Evolutionary conservation across 2,797 vertebrate species (phyloP), one percentile per base, ranked within the genome.

Genomic region (Sebastes minor): DNA sequence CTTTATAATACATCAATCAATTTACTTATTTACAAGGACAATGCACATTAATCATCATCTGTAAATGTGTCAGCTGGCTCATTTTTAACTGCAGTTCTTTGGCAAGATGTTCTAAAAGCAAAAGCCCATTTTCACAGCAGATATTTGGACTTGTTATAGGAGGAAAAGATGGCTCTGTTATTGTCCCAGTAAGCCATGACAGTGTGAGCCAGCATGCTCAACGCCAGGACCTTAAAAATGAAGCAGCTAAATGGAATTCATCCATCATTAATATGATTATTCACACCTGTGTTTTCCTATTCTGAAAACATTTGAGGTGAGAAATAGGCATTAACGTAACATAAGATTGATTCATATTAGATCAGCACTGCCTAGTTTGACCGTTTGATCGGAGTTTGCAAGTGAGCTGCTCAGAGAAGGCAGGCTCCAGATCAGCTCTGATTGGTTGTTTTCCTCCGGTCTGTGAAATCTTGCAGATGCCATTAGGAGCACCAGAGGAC

Each of bases 21-120:
- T 80, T 56, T 8, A 42, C 6, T 42, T 42, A 42, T 42, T 42
- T 42, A 42, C 38, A 42, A 42, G 14, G 14, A 42, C 38, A 42
- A 18, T 42, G 38, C 7, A 25, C 35, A 71, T 76, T 56, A 30
- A 38, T 84, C 30, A 72, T 7, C 28, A 27, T 55, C 11, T 78
- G 20, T 62, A 57, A 53, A 71, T 38, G 49, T 33, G 8, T 32
- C 57, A 52, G 22, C 57, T 71, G 23, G 23, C 13, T 53, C 13
- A 46, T 33, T 63, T 55, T 32, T 10, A 61, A 12, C 52, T 35
- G 23, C 14, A 67, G 33, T 62, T 16, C 32, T 16, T 52, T 59
- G 60, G 70, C 52, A 56, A 68, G 27, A 74, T 22, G 27, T 63
- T 30, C 10, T 9, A 23, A 59, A 71, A 11, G 27, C 16, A 35